phyloP scores from a whole-genome alignment of 2,113 vertebrate genomes.

The Xyrauchen texanus region DNA sequence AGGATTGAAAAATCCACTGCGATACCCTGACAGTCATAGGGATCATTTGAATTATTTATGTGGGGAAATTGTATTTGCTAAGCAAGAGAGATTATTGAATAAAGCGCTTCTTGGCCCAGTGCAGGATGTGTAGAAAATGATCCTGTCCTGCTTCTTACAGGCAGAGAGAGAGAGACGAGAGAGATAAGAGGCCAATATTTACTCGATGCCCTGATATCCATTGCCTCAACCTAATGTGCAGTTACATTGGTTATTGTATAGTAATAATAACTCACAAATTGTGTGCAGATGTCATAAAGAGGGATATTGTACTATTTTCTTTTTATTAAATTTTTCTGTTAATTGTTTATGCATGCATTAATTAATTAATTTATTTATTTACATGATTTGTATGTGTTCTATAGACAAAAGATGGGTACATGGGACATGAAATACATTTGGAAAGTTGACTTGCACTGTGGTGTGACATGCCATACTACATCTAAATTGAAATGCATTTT shows the following conservation, averaged over 20 bases:
- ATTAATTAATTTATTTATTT: no score
- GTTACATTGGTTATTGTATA: slow-evolving; percentile 58
- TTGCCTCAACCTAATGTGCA: slow-evolving; percentile 70
- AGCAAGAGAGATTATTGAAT: slow-evolving; percentile 77
- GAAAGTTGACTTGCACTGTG: no score
- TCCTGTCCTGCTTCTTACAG: slow-evolving; percentile 63
- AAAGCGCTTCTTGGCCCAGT: slow-evolving; percentile 71
- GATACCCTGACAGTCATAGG: slow-evolving; percentile 71
- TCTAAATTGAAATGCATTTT: no score
- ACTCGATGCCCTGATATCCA: slow-evolving; percentile 62
- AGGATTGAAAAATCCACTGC: slow-evolving; percentile 71
- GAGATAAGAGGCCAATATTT: slow-evolving; percentile 75
- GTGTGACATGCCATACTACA: no score
- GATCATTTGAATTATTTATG: slow-evolving; percentile 79
- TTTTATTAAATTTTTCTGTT: no score
- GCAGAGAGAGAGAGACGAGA: no score
- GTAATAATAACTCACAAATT: not conserved
- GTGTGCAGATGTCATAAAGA: not conserved
- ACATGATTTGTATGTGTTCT: no score
- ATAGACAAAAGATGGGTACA: no score
- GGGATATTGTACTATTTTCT: no score
- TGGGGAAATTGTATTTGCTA: slow-evolving; percentile 75
- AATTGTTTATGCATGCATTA: no score
- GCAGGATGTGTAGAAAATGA: slow-evolving; percentile 74
- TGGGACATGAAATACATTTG: no score